Percentiles rank a stretch among this genome's conserved stretches.
These are phyloP conservation scores for Tetraodon nigroviridis DNA, from an alignment of 2,113 vertebrate genomes.

Conservation along the genomic window DNA sequence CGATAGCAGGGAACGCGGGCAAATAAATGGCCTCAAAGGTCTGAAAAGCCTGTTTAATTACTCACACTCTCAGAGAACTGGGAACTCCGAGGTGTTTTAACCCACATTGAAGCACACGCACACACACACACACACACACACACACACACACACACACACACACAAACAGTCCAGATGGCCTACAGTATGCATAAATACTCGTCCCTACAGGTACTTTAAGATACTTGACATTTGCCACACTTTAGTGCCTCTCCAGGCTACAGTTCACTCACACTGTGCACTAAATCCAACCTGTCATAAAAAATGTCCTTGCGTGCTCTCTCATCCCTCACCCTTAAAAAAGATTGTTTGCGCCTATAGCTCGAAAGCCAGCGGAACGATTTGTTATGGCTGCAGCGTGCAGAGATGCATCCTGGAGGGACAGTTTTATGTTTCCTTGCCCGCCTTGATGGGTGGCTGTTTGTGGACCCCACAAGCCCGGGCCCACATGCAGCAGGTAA, in stretches of 20 bases:
- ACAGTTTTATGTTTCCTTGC: constrained; percentile 25
- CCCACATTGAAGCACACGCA: too few species aligned
- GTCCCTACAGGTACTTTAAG: constrained; percentile 15
- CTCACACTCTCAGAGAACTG: too few species aligned
- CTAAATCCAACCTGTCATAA: constrained; percentile 24
- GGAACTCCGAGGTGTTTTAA: too few species aligned
- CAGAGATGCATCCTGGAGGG: constrained; percentile 19
- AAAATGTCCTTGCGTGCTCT: background rate
- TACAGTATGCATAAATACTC: constrained; percentile 13
- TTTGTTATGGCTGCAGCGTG: constrained; percentile 9
- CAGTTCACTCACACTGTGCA: constrained; percentile 4
- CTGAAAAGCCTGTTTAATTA: background rate
- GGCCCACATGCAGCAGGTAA: constrained; percentile 4
- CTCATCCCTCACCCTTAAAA: constrained; percentile 16
- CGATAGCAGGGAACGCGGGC: too few species aligned
- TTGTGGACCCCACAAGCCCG: constrained; percentile 18
- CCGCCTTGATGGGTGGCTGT: constrained; percentile 13
- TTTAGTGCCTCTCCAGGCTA: constrained; percentile 10
- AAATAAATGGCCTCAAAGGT: too few species aligned
- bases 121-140: too few species aligned
- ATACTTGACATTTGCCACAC: constrained; percentile 33
- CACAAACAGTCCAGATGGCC: constrained; percentile 8
- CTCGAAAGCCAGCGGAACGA: constrained; percentile 5
- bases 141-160: too few species aligned
- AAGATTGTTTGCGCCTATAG: constrained; percentile 22